phyloP scores from a whole-genome alignment of 2,113 vertebrate genomes.

The Capra hircus region DNA sequence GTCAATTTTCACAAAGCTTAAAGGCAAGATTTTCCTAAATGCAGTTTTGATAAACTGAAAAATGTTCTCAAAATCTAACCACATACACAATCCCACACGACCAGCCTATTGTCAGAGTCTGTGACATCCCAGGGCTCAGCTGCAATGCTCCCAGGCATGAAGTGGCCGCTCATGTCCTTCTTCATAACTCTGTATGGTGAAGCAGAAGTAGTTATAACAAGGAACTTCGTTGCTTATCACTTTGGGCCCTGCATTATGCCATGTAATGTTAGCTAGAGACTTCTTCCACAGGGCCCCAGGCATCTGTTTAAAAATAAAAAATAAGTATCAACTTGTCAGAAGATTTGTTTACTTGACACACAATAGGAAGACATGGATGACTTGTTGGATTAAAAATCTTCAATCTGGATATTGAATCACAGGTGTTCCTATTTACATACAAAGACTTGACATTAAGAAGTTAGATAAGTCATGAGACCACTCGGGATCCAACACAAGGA shows the following conservation, averaged over 20 bases:
- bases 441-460: neutral
- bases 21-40: neutral
- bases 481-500: neutral
- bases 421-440: neutral
- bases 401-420: neutral
- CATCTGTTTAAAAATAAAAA: neutral
- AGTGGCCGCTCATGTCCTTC: fast-evolving
- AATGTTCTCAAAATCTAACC: neutral
- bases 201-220: neutral
- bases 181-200: neutral
- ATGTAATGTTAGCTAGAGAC: neutral
- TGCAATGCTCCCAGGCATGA: no score
- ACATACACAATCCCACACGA: fast-evolving
- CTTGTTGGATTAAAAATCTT: neutral
- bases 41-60: neutral
- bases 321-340: neutral
- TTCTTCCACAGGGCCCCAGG: neutral
- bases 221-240: neutral
- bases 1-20: neutral
- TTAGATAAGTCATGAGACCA: neutral
- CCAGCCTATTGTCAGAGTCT: neutral
- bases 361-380: neutral
- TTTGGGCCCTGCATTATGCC: neutral
- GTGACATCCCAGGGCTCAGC: neutral
- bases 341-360: neutral